Evolutionary conservation across 2,888 invertebrate genomes (phyloP).

Genomic region (Drosophila nigricruria): DNA sequence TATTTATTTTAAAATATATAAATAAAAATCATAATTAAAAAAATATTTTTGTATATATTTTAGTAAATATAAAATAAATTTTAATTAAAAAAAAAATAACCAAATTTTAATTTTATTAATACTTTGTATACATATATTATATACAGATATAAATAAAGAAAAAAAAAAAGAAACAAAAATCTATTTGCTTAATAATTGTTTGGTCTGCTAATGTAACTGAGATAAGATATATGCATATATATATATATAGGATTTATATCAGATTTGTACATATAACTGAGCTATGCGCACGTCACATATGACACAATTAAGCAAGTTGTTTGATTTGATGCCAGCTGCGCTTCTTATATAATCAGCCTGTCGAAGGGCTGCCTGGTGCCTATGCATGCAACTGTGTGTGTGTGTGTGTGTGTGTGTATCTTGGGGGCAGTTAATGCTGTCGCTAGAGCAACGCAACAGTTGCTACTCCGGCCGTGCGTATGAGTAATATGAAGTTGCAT

Average conservation of each 20-base stretch:
- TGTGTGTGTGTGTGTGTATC: not conserved
- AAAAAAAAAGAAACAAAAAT: too few relatives aligned
- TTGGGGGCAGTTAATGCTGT: not conserved
- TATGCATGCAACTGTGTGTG: not conserved
- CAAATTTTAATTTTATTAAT: too few relatives aligned
- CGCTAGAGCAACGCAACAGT: not conserved
- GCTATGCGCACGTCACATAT: not conserved
- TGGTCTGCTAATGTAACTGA: too few relatives aligned
- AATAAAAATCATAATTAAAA: too few relatives aligned
- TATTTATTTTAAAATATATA: too few relatives aligned
- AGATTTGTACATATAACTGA: not conserved
- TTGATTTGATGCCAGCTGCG: not conserved
- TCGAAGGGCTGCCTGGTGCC: not conserved
- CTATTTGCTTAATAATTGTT: too few relatives aligned
- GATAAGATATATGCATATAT: too few relatives aligned
- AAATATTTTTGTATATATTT: too few relatives aligned
- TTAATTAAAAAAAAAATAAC: too few relatives aligned
- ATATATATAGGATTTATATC: not conserved
- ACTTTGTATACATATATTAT: too few relatives aligned
- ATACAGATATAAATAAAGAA: too few relatives aligned
- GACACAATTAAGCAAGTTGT: not conserved
- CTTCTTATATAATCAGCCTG: not conserved
- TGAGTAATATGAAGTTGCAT: conserved; percentile 20
- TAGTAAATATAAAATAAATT: too few relatives aligned
- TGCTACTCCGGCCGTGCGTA: conserved; percentile 5